Conservation (phyloP, 2,888 invertebrate genomes). For the Malthinus seriepunctatus region DNA sequence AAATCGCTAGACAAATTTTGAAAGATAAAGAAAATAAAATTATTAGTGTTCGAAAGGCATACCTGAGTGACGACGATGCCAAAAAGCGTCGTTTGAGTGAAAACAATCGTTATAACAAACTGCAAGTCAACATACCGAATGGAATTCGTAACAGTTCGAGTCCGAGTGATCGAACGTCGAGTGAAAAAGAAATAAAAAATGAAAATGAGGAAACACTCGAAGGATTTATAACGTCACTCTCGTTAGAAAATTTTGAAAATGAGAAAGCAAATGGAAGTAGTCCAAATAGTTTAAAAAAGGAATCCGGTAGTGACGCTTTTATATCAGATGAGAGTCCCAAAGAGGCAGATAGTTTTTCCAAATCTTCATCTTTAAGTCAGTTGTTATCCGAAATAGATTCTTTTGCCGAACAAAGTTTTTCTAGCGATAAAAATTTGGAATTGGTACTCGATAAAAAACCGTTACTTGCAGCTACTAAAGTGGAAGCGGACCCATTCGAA, state of each 20-base stretch:
- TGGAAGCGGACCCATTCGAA: slow-evolving; percentile 38
- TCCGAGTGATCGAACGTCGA: slow-evolving; percentile 28
- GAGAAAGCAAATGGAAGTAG: slow-evolving; percentile 22
- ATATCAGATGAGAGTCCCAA: background rate
- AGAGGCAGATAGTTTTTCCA: slow-evolving; percentile 11
- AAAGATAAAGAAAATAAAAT: slow-evolving; percentile 52
- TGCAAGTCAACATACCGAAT: slow-evolving; percentile 32
- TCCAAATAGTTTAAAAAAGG: slow-evolving; percentile 45
- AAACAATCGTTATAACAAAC: slow-evolving; percentile 32
- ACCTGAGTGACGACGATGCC: slow-evolving; percentile 52
- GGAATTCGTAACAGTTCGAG: slow-evolving; percentile 33
- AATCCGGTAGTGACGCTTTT: slow-evolving; percentile 40
- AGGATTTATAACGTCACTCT: slow-evolving; percentile 73
- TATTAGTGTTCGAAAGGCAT: slow-evolving; percentile 46
- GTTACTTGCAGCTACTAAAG: slow-evolving; percentile 39
- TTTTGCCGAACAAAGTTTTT: slow-evolving; percentile 56
- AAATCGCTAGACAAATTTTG: slow-evolving; percentile 53
- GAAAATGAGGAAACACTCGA: slow-evolving; percentile 56
- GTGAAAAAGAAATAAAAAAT: slow-evolving; percentile 7
- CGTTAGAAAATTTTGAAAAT: slow-evolving; percentile 62
- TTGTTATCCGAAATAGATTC: slow-evolving; percentile 52
- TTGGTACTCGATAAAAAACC: slow-evolving; percentile 50
- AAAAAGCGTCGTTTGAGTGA: slow-evolving; percentile 43
- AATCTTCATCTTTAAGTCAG: slow-evolving; percentile 15
- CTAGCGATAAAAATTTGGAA: slow-evolving; percentile 56